Evolutionary conservation across 1,140 invertebrate genomes (phyloP), one percentile per base, ranked within the genome.

Genomic region (Diuraphis noxia): DNA sequence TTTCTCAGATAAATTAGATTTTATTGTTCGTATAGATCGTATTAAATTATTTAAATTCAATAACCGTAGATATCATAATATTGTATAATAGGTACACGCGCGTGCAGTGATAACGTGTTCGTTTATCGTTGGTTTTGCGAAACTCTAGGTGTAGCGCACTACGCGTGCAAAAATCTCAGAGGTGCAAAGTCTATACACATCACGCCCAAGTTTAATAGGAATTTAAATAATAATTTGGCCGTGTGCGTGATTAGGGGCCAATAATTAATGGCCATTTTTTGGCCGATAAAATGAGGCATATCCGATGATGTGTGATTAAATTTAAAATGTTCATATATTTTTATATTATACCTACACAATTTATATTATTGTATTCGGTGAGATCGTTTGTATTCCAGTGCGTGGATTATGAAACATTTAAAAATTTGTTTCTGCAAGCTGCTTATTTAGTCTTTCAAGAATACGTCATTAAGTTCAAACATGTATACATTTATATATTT

Each of bases 251-350:
- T 86, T 52, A 86, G 34, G 25, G 34, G n/a, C 46, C 34, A 86
- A 86, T 86, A 86, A 86, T 86, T 86, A 86, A 52, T 10, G 30
- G n/a, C 2, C 21, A 38, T 52, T 86, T 52, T 52, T 86, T 52
- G n/a, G 6, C 46, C 43, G 34, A 52, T 86, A 52, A 86, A 36
- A 86, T 23, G 30, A 72, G 30, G 8, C n/a, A n/a, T 72, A 72
- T 25, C 21, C 3, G 34, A 46, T 23, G 21, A 34, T 49, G n/a
- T 49, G 23, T 23, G 23, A 41, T n/a, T 17, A n/a, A 72, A n/a
- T 72, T 2, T 63, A 7, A 13, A 63, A 13, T 13, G 7, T n/a
- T 63, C 13, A 63, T n/a, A 63, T 13, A n/a, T 30, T 19, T 4
- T 46, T 19, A 19, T 46, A 46, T 49, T 25, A 21, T 49, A 21